phyloP scores from a whole-genome alignment of 2,113 vertebrate genomes.

The Clarias gariepinus region DNA sequence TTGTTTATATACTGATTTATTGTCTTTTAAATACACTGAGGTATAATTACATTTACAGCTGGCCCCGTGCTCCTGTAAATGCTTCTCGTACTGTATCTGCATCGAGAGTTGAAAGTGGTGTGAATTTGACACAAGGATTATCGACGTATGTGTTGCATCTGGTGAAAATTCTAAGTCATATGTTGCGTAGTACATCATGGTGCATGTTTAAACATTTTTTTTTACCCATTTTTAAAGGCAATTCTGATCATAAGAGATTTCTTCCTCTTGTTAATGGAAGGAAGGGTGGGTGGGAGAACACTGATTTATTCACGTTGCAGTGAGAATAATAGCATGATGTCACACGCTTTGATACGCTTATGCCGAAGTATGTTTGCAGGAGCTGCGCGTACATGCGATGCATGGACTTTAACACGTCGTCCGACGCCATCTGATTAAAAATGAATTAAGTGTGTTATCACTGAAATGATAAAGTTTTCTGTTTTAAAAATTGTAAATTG shows the following conservation, averaged over 20 bases:
- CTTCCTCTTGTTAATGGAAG: background rate
- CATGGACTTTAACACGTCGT: background rate
- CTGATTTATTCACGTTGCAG: background rate
- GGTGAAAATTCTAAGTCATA: background rate
- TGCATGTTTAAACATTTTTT: background rate
- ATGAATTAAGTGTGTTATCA: background rate
- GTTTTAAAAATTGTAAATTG: background rate
- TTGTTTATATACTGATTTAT: background rate
- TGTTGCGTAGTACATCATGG: background rate
- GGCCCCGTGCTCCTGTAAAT: background rate
- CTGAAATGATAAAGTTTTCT: background rate
- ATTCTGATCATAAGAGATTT: background rate
- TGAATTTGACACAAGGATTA: background rate
- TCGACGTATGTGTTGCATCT: background rate
- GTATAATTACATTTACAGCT: background rate
- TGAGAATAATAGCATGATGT: background rate
- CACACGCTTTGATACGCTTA: background rate
- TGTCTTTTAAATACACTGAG: background rate
- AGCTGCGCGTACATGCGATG: no score
- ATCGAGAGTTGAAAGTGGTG: background rate
- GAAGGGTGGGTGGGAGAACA: background rate
- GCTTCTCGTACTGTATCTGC: background rate
- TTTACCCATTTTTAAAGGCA: background rate
- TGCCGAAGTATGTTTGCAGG: background rate
- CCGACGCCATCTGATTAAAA: background rate